Evolutionary conservation across 2,888 invertebrate genomes (phyloP).

Genomic region (Hyles lineata): DNA sequence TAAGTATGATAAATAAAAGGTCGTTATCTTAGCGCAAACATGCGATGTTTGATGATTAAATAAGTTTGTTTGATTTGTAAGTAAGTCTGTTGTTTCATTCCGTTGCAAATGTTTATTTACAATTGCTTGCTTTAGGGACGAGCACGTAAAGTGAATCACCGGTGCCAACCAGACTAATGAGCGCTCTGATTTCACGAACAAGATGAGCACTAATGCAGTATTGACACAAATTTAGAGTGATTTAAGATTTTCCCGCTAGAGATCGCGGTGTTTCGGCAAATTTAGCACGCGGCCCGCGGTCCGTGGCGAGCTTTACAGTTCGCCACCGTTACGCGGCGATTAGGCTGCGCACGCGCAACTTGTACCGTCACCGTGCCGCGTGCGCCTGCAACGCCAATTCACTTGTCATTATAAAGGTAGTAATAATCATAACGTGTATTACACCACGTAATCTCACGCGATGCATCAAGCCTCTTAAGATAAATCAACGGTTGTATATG

Average conservation of each 20-base stretch:
- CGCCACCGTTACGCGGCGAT: constrained; percentile 82
- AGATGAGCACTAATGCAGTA: constrained; percentile 24
- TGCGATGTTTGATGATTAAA: not conserved
- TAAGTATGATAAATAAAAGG: constrained; percentile 11
- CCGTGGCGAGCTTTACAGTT: constrained; percentile 83
- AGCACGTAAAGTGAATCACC: not conserved
- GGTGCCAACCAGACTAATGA: not conserved
- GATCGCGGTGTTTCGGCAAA: constrained; percentile 82
- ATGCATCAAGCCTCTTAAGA: constrained; percentile 18
- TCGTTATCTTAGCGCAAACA: not conserved
- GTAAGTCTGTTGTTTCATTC: not conserved
- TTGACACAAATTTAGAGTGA: constrained; percentile 67
- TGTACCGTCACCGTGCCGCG: constrained; percentile 46
- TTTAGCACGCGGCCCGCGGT: constrained; percentile 80
- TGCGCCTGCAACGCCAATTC: constrained; percentile 43
- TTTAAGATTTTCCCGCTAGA: constrained; percentile 79
- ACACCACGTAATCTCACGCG: constrained; percentile 10
- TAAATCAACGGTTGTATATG: constrained; percentile 19
- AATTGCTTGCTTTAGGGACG: no score
- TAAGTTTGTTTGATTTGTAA: not conserved
- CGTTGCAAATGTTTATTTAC: not conserved
- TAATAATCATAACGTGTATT: constrained; percentile 24
- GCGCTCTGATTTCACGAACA: constrained; percentile 14
- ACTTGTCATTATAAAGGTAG: constrained; percentile 30
- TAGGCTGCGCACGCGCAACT: constrained; percentile 73